These are phyloP conservation scores for Drosophila kanekoi DNA, from an alignment of 2,888 invertebrate species.

Conservation along the genomic window DNA sequence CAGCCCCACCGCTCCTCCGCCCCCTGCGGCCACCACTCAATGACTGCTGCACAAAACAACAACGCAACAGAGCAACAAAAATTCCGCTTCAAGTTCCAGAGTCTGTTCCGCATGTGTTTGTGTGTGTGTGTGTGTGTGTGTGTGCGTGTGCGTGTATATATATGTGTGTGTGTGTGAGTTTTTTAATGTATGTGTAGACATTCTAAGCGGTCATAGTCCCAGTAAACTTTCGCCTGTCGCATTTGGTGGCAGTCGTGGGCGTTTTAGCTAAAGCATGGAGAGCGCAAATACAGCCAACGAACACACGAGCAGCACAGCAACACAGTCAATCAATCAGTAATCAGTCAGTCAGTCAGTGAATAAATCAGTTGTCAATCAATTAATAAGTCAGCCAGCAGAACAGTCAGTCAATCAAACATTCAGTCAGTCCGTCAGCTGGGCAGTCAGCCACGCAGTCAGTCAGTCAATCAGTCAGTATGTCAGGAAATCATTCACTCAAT, in stretches of 20 bases:
- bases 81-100: conserved; percentile 75
- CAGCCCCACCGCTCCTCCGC: background rate
- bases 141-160: conserved; percentile 31
- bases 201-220: conserved; percentile 81
- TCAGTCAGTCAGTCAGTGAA: background rate
- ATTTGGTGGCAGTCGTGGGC: conserved; percentile 55
- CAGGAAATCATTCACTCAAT: background rate
- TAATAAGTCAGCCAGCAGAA: background rate
- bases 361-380: conserved; percentile 23
- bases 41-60: conserved; percentile 29
- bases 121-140: conserved; percentile 27
- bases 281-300: conserved; percentile 11
- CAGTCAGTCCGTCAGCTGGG: background rate
- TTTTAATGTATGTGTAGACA: conserved; percentile 62
- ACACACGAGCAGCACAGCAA: background rate
- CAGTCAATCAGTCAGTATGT: background rate
- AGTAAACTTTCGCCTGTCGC: conserved; percentile 79
- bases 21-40: background rate
- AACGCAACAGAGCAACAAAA: conserved; percentile 48
- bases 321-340: conserved; percentile 6
- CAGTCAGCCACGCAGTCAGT: background rate
- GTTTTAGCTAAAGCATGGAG: conserved; percentile 25
- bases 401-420: background rate
- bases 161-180: conserved; percentile 10
- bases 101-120: conserved; percentile 63